Percentiles rank a stretch among this genome's conserved stretches.
Evolutionary conservation across 2,113 vertebrate genomes (phyloP).

Genomic region (Neolamprologus sp.): DNA sequence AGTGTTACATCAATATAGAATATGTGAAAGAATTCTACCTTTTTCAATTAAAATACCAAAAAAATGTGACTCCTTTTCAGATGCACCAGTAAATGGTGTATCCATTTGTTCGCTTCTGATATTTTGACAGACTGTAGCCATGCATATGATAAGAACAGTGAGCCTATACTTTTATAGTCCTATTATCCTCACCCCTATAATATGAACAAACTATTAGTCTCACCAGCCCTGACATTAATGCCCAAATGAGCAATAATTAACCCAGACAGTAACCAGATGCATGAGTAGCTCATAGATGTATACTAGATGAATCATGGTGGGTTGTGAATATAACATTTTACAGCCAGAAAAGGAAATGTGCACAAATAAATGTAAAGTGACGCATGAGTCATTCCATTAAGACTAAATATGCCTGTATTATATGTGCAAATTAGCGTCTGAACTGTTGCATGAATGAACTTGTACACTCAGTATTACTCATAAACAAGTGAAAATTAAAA

Average conservation of each 20-base stretch:
- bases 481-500: slow-evolving; percentile 46
- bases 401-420: slow-evolving; percentile 11
- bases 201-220: slow-evolving; percentile 61
- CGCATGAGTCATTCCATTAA: slow-evolving; percentile 20
- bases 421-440: slow-evolving; percentile 38
- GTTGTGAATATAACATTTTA: not conserved
- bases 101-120: not conserved
- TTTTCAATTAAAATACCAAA: not conserved
- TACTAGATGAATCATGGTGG: not conserved
- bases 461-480: slow-evolving; percentile 16
- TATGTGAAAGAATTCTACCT: not conserved
- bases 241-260: slow-evolving; percentile 63
- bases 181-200: slow-evolving; percentile 54
- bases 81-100: not conserved
- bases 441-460: slow-evolving; percentile 11
- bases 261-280: slow-evolving; percentile 23
- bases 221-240: slow-evolving; percentile 51
- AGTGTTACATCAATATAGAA: not conserved
- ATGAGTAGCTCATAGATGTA: not conserved
- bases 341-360: slow-evolving; percentile 4
- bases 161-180: slow-evolving; percentile 39
- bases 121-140: not conserved
- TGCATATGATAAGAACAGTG: slow-evolving; percentile 33
- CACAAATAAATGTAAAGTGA: slow-evolving; percentile 34
- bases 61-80: not conserved